Base-by-base conservation (phyloP, 2,888 invertebrate species). In the Pollenia amentaria region DNA sequence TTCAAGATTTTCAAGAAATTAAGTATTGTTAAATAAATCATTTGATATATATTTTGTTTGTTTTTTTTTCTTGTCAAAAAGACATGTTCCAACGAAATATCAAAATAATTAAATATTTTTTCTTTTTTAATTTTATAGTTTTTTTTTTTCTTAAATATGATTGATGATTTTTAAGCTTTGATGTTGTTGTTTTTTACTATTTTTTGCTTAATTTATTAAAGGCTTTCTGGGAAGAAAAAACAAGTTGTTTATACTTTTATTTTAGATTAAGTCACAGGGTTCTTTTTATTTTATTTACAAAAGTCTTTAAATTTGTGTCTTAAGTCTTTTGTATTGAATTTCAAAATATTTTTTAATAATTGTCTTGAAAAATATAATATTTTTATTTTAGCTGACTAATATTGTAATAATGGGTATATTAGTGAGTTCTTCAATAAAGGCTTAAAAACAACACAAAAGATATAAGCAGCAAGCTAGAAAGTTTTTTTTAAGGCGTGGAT, bases 61-160 rank as follows among this genome's bases (percentile, higher is more conserved):
- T 42, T 40, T 38, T 46, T 42, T 57, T 64, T 38, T 46, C 3
- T 44, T 60, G 48, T 69, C 10, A 44, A 48, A 55, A 77, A 62
- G 21, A n/a, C 16, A 14, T 53, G 44, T 67, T 77, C 65, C 53
- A 55, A 38, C 42, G 29, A 70, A 57, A 29, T 62, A n/a, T 18
- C 40, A 44, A 18, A 7, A 60, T 60, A 38, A 44, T 38, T 53
- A 10, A 12, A n/a, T 64, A 29, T 69, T 78, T 2, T 9, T 14
- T 60, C 40, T 2, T n/a, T n/a, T 2, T 29, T 60, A 40, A 40
- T 78, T 69, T 69, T 29, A 46, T 38, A 60, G 4, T 6, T 29
- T 4, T 57, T 4, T 57, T 62, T 42, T 57, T 67, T 85, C 9
- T 44, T 65, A 79, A 73, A 81, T 70, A 85, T 85, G 85, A 85